phyloP scores from a whole-genome alignment of 2,113 vertebrate genomes.

The Bombycilla garrulus region DNA sequence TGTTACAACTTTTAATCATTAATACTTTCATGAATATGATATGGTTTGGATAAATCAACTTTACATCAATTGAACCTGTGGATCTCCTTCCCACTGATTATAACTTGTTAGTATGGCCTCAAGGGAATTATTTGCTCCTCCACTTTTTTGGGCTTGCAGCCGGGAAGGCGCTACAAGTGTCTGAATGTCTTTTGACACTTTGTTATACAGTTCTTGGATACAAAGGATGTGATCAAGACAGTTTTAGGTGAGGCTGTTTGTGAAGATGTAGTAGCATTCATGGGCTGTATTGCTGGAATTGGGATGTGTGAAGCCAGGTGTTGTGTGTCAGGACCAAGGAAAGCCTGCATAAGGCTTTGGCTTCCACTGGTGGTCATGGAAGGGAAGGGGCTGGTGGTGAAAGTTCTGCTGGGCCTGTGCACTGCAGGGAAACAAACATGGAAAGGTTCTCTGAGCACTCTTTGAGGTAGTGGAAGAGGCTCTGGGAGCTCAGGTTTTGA shows the following conservation, averaged over 20 bases:
- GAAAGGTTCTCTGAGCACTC: accelerated
- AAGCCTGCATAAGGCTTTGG: background rate
- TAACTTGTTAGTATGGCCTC: background rate
- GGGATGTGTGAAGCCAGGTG: background rate
- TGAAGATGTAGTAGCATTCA: background rate
- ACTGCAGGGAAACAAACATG: background rate
- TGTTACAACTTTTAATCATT: background rate
- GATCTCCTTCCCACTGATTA: background rate
- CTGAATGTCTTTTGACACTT: background rate
- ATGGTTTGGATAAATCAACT: background rate
- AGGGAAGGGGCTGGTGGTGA: background rate
- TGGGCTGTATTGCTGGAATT: background rate
- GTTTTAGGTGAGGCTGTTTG: background rate
- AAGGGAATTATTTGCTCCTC: background rate
- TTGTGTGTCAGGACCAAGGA: background rate
- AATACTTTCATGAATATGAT: background rate
- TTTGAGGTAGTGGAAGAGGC: background rate
- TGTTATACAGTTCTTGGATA: background rate
- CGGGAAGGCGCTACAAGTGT: background rate
- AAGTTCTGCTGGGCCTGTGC: background rate
- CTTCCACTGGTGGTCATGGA: background rate
- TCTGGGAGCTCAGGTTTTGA: background rate
- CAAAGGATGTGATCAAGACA: background rate
- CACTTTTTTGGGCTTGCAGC: background rate
- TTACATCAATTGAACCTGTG: background rate